Conservation (phyloP, 2,113 vertebrate genomes). For the Corydoras sp. region DNA sequence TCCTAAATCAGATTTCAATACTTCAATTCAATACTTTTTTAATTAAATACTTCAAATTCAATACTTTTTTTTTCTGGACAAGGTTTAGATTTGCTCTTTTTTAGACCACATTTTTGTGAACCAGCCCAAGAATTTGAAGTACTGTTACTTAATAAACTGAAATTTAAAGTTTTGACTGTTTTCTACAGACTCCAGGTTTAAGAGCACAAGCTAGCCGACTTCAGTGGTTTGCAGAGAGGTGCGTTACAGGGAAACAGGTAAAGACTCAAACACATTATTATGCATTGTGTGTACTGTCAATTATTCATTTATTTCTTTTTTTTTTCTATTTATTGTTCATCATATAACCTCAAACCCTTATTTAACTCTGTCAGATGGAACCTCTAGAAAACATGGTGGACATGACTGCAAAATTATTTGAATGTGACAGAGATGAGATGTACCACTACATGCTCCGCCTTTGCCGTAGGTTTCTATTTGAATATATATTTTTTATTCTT, state of each 20-base stretch:
- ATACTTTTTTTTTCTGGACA: too few species aligned
- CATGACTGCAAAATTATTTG: constrained; percentile 81
- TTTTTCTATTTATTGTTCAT: not conserved
- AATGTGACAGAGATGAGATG: constrained; percentile 90
- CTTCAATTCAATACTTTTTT: too few species aligned
- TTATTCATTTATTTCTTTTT: too few species aligned
- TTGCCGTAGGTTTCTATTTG: constrained; percentile 72
- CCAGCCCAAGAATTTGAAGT: too few species aligned
- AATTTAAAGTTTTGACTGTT: not conserved
- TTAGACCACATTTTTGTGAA: too few species aligned
- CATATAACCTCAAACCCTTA: not conserved
- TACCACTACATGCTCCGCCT: constrained; percentile 76
- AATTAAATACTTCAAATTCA: too few species aligned
- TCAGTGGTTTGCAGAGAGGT: constrained; percentile 83
- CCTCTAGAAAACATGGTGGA: constrained; percentile 81
- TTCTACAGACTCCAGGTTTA: constrained; percentile 81
- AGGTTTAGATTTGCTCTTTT: too few species aligned
- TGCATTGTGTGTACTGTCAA: too few species aligned
- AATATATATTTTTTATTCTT: not conserved
- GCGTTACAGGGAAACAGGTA: constrained; percentile 74
- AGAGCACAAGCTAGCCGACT: constrained; percentile 74
- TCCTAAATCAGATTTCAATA: too few species aligned
- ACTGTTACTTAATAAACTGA: too few species aligned
- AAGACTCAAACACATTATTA: constrained; percentile 23
- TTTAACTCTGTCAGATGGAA: constrained; percentile 67